Conservation (phyloP, 2,797 vertebrate species). For the Cynodonichthys magdalenae region DNA sequence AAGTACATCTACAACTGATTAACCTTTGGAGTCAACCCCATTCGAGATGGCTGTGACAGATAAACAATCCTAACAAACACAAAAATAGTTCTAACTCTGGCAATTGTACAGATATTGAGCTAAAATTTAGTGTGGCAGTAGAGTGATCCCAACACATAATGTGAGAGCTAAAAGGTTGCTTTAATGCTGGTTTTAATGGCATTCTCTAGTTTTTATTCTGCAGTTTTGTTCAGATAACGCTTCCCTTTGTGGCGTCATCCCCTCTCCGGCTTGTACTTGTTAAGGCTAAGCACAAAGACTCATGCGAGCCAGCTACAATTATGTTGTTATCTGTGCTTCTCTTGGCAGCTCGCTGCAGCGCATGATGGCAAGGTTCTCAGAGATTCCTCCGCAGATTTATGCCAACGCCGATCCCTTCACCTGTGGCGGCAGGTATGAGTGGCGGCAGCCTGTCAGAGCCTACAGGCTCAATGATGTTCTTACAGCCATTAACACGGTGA, state of each 20-base stretch:
- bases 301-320: conserved; percentile 10
- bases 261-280: conserved; percentile 22
- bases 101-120: too few species aligned
- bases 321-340: conserved; percentile 33
- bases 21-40: too few species aligned
- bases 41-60: too few species aligned
- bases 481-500: conserved; percentile 82
- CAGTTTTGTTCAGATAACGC: conserved; percentile 26
- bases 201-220: neutral
- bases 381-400: conserved; percentile 78
- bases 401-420: conserved; percentile 63
- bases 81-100: too few species aligned
- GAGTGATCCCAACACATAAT: neutral
- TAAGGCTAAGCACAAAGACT: conserved; percentile 1
- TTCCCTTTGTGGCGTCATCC: conserved; percentile 9
- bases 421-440: conserved; percentile 82
- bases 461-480: conserved; percentile 78
- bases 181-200: too few species aligned
- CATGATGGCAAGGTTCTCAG: conserved; percentile 60
- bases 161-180: neutral
- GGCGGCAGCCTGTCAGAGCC: conserved; percentile 78
- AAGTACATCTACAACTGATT: too few species aligned
- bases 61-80: too few species aligned
- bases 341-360: conserved; percentile 37
- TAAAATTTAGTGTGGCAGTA: too few species aligned